These are phyloP conservation scores for Litoditis marina DNA, from an alignment of 2,888 invertebrate species.

Conservation along the genomic window DNA sequence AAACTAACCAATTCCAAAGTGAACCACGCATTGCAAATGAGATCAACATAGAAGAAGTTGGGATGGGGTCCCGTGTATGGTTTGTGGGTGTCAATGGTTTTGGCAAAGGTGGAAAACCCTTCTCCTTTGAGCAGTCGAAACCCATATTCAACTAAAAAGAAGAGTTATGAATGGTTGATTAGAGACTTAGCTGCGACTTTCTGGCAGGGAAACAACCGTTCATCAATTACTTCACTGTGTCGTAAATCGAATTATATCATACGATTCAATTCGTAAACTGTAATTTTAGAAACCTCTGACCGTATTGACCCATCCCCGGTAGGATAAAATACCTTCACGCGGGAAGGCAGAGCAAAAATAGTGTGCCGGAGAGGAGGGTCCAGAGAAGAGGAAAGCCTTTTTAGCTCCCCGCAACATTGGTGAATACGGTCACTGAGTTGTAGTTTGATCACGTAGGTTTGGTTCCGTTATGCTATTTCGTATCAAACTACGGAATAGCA, in stretches of 20 bases:
- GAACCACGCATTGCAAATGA: slow-evolving; percentile 92
- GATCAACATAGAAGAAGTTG: slow-evolving; percentile 86
- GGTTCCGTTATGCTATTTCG: no score
- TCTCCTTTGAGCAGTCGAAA: slow-evolving; percentile 28
- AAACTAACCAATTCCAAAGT: slow-evolving; percentile 76
- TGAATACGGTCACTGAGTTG: no score
- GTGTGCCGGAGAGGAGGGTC: no score
- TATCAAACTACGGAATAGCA: no score
- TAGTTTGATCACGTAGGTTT: no score
- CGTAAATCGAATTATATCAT: no score
- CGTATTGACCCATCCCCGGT: not conserved
- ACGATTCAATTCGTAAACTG: no score
- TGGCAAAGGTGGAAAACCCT: slow-evolving; percentile 12
- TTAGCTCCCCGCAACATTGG: no score
- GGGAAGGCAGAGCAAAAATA: not conserved
- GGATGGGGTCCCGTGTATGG: slow-evolving; percentile 45
- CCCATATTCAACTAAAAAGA: slow-evolving; percentile 31
- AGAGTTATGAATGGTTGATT: not conserved
- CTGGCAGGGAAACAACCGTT: not conserved
- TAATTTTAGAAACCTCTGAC: no score
- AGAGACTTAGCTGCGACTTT: no score
- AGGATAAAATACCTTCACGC: not conserved
- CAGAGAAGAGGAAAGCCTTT: no score
- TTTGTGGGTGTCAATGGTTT: slow-evolving; percentile 42
- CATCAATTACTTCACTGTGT: no score